Evolutionary conservation across 2,888 invertebrate genomes (phyloP).

Genomic region (Volucella inflata): DNA sequence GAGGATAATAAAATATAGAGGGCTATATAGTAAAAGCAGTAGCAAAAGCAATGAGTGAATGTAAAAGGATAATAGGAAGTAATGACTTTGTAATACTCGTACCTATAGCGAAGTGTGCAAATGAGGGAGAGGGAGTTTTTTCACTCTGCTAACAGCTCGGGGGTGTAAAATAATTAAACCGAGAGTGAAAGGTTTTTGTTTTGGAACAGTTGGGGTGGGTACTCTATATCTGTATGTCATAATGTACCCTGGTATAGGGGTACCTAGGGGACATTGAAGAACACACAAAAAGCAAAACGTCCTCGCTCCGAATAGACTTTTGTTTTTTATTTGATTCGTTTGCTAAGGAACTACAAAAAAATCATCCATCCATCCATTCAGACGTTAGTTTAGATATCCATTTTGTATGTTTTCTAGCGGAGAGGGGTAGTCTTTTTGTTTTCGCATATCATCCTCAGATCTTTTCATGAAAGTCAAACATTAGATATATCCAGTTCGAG

Average conservation of each 20-base stretch:
- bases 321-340: slow-evolving; percentile 28
- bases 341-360: not conserved
- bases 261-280: slow-evolving; percentile 1
- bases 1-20: not conserved
- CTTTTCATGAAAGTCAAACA: slow-evolving; percentile 65
- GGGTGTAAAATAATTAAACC: slow-evolving; percentile 42
- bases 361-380: too few species aligned
- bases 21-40: too few species aligned
- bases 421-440: not conserved
- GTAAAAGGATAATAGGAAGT: slow-evolving; percentile 69
- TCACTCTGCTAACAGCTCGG: not conserved
- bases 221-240: too few species aligned
- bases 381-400: slow-evolving; percentile 1
- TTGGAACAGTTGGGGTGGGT: not conserved
- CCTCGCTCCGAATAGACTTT: slow-evolving; percentile 61
- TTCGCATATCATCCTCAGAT: slow-evolving; percentile 29
- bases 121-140: slow-evolving; percentile 25
- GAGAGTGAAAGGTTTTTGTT: slow-evolving; percentile 11
- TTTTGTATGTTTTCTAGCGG: not conserved
- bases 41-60: slow-evolving; percentile 58
- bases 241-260: too few species aligned
- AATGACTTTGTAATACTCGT: slow-evolving; percentile 68
- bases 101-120: slow-evolving; percentile 47
- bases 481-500: slow-evolving; percentile 56
- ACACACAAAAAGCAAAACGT: slow-evolving; percentile 28